Evolutionary conservation across 2,113 vertebrate genomes (phyloP).

Genomic region (Phaetusa simplex): DNA sequence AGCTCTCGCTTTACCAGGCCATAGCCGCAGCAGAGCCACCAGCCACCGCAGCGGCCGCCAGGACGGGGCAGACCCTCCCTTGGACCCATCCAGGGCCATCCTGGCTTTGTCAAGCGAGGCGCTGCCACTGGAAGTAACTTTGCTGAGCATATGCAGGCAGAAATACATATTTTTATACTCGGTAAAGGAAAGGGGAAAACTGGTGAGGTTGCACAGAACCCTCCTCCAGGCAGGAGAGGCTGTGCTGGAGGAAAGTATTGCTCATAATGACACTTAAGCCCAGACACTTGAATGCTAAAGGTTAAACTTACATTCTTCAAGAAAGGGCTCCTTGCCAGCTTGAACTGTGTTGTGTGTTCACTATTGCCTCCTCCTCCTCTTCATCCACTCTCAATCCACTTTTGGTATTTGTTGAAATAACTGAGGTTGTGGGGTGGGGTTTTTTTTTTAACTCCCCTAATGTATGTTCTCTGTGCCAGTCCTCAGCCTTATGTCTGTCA

Average conservation of each 20-base stretch:
- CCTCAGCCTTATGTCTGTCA: neutral
- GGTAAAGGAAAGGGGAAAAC: constrained; percentile 12
- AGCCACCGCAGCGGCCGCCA: too few relatives aligned
- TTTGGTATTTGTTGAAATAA: constrained; percentile 33
- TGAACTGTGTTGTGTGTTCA: constrained; percentile 54
- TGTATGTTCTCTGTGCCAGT: neutral
- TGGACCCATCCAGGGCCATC: neutral
- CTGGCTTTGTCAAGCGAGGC: neutral
- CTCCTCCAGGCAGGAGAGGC: constrained; percentile 67
- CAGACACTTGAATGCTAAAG: constrained; percentile 78
- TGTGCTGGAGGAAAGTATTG: constrained; percentile 68
- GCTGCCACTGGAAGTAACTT: neutral
- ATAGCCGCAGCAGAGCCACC: neutral
- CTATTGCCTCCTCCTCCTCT: constrained; percentile 56
- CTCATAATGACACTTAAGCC: constrained; percentile 74
- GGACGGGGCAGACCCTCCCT: neutral
- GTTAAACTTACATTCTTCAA: constrained; percentile 77
- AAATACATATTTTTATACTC: neutral
- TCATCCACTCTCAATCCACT: constrained; percentile 33
- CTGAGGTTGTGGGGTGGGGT: constrained; percentile 10
- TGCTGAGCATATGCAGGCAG: neutral
- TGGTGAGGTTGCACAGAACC: constrained; percentile 49
- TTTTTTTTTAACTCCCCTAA: neutral
- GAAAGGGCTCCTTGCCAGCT: constrained; percentile 73
- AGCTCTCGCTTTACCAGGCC: neutral